Base-by-base conservation (phyloP, 2,797 vertebrate genomes). In the Sitta carolinensis region DNA sequence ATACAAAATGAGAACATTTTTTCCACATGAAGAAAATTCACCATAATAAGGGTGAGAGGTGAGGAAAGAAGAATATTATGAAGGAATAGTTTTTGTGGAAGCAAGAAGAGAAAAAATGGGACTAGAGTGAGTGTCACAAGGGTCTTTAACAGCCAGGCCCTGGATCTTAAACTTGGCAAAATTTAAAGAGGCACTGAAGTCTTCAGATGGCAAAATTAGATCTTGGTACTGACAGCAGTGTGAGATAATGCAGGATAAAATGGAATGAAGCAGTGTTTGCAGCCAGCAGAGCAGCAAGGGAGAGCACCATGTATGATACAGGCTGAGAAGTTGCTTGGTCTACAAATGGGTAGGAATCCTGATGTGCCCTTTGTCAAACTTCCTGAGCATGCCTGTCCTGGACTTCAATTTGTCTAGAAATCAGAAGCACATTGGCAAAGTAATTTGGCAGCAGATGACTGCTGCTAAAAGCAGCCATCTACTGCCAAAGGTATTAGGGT, bases 391-490 rank as follows among this genome's bases (percentile, higher is more conserved):
- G 11, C 61, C 21, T 80, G 50, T 61, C 79, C 82, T 77, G 79
- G 52, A 70, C 84, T 89, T 67, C 75, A 83, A 43, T 57, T 62
- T 77, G 68, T 20, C 82, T 85, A 62, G 84, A 89, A 89, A 74
- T n/a, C 52, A 83, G 50, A 87, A 73, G 19, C 29, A 10, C 25
- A 11, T 7, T 52, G 78, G 70, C 68, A 89, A 80, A 62, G 42
- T 34, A 50, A 85, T 50, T 59, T 80, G 89, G 91, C 84, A 87
- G 78, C 67, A 85, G 75, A 70, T 19, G 50, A 45, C 48, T 52
- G 63, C 45, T 89, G 75, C 82, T 94, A 68, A 95, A 93, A 92
- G 78, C 69, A 84, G 78, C 40, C 20, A 16, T 62, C 55, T 38
- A 76, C 67, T 85, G 88, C 57, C 86, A 43, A 36, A 61, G 42